A percentile compares a stretch with the other conserved stretches of the same genome.
Conservation (phyloP, 2,797 vertebrate species). For the Cynopterus sphinx region DNA sequence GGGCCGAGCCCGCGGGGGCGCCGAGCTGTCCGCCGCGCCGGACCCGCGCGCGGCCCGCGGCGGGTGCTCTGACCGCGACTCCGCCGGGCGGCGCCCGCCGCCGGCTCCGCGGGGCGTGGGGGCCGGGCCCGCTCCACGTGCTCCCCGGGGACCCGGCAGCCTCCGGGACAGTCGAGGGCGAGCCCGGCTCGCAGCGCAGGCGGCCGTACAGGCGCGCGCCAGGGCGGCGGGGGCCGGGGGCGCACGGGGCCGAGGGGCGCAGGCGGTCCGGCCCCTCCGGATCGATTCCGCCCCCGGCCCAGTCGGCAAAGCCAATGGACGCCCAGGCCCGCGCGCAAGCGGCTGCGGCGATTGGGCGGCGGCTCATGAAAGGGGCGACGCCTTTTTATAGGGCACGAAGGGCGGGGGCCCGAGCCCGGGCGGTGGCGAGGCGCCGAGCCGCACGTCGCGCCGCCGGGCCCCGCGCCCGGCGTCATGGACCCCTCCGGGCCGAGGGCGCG, state of each 20-base stretch:
- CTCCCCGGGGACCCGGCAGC: neutral
- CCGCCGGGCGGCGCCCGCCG: too few relatives aligned
- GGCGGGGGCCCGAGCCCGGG: neutral
- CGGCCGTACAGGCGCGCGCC: neutral
- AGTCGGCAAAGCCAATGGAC: constrained; percentile 45
- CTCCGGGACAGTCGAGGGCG: neutral
- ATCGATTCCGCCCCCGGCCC: neutral
- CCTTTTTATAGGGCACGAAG: constrained; percentile 77
- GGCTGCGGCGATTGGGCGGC: constrained; percentile 84
- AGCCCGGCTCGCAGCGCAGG: neutral
- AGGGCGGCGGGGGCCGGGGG: accelerated
- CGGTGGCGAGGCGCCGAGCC: accelerated
- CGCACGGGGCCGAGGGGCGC: neutral
- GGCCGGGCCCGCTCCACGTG: neutral
- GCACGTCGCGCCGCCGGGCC: neutral
- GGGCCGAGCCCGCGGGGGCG: too few relatives aligned
- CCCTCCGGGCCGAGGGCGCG: constrained; percentile 86
- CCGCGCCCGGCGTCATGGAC: constrained; percentile 86
- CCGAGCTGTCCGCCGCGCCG: too few relatives aligned
- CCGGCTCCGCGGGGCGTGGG: neutral
- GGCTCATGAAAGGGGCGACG: constrained; percentile 83
- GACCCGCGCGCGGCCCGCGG: too few relatives aligned
- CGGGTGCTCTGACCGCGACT: neutral
- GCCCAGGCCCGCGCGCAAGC: neutral
- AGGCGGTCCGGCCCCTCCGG: neutral